phyloP scores from a whole-genome alignment of 2,113 vertebrate genomes.

The Oryzias javanicus region DNA sequence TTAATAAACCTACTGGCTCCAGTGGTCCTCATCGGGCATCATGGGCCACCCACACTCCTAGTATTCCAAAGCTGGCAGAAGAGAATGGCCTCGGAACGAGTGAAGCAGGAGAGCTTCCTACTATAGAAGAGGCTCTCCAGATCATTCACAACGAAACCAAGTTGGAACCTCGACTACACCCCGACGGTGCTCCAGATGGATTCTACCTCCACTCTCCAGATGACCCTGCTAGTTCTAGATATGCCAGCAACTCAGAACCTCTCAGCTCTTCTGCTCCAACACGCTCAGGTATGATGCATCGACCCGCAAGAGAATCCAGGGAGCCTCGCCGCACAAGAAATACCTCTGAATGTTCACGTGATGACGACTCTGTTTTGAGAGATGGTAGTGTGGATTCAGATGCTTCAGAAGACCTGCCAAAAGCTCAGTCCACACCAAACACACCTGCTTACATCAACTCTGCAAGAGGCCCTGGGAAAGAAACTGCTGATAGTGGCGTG shows the following conservation, averaged over 20 bases:
- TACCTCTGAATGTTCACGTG: constrained; percentile 75
- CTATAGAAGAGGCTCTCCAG: constrained; percentile 90
- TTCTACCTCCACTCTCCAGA: constrained; percentile 91
- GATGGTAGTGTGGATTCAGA: constrained; percentile 85
- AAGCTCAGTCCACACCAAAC: constrained; percentile 68
- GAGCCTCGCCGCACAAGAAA: constrained; percentile 64
- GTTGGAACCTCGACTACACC: constrained; percentile 86
- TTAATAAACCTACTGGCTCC: constrained; percentile 58
- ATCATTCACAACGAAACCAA: constrained; percentile 88
- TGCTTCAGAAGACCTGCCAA: constrained; percentile 80
- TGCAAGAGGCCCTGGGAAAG: constrained; percentile 31
- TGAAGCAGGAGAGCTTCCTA: constrained; percentile 82
- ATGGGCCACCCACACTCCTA: constrained; percentile 65
- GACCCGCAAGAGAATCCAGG: constrained; percentile 48
- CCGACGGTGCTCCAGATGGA: constrained; percentile 87
- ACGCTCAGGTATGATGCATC: constrained; percentile 72
- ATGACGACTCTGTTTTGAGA: constrained; percentile 82
- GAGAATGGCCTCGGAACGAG: constrained; percentile 69
- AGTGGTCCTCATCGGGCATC: constrained; percentile 73
- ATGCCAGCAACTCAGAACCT: constrained; percentile 47
- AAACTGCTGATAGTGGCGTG: constrained; percentile 76
- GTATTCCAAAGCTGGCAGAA: constrained; percentile 57
- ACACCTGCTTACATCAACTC: constrained; percentile 54
- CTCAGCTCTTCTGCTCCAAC: constrained; percentile 74
- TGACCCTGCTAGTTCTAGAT: constrained; percentile 58